A percentile compares a stretch with the other conserved stretches of the same genome.
phyloP scores from a whole-genome alignment of 2,797 vertebrate species.

The Myotis daubentonii region DNA sequence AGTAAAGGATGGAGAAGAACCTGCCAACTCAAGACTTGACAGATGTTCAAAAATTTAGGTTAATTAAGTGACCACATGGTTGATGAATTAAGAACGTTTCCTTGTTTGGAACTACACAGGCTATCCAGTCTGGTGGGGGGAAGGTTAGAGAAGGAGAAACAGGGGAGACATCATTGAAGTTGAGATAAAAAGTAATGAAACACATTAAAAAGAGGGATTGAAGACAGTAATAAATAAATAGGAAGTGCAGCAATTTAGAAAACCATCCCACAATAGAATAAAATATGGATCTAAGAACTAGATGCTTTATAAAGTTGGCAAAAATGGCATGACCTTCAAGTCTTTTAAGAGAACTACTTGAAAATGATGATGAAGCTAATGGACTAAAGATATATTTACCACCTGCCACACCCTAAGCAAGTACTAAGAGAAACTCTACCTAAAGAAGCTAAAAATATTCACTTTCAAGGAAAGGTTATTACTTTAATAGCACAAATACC shows the following conservation, averaged over 20 bases:
- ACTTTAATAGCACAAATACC: slow-evolving; percentile 6
- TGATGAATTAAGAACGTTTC: slow-evolving; percentile 44
- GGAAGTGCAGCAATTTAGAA: background rate
- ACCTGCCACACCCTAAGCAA: slow-evolving; percentile 23
- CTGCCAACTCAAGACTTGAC: slow-evolving; percentile 55
- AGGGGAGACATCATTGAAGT: background rate
- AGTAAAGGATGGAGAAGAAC: slow-evolving; percentile 26
- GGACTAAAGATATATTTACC: slow-evolving; percentile 3
- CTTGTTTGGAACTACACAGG: background rate
- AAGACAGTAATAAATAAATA: slow-evolving; percentile 39
- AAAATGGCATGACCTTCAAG: slow-evolving; percentile 44
- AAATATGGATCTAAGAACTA: background rate
- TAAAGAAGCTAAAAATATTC: slow-evolving; percentile 48
- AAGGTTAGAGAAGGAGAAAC: background rate
- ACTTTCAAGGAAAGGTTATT: slow-evolving; percentile 33
- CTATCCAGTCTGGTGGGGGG: background rate
- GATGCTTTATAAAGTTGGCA: background rate
- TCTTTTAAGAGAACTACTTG: slow-evolving; percentile 49
- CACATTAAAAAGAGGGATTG: slow-evolving; percentile 11
- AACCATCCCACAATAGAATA: background rate
- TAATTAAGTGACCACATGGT: slow-evolving; percentile 62
- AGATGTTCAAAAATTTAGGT: slow-evolving; percentile 58
- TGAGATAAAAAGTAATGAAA: slow-evolving; percentile 48
- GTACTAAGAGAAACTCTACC: background rate
- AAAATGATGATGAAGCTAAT: slow-evolving; percentile 54